Evolutionary conservation across 2,888 invertebrate genomes (phyloP).

Genomic region (Trissolcus brochymenae): DNA sequence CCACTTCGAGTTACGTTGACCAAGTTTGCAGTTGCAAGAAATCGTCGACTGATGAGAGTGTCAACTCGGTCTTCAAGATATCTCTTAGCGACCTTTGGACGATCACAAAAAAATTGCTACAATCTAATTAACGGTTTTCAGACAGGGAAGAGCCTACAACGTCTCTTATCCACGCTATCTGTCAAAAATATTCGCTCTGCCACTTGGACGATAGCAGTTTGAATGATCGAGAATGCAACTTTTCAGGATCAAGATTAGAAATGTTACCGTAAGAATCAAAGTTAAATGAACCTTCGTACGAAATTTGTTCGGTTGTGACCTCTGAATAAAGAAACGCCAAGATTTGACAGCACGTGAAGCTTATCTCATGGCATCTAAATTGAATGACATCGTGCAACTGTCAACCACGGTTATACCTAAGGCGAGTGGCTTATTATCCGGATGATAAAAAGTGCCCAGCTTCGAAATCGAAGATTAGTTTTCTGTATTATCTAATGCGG

Average conservation of each 20-base stretch:
- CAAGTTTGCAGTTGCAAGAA: conserved; percentile 36
- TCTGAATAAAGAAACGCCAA: neutral
- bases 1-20: conserved; percentile 16
- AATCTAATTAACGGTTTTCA: conserved; percentile 54
- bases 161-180: conserved; percentile 24
- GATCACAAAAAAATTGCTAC: conserved; percentile 31
- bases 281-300: too few species aligned
- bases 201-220: too few species aligned
- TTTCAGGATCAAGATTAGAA: too few species aligned
- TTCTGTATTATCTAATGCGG: conserved; percentile 31
- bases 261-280: too few species aligned
- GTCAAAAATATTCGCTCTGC: too few species aligned
- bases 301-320: too few species aligned
- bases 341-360: neutral
- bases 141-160: conserved; percentile 27
- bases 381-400: conserved; percentile 7
- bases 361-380: conserved; percentile 16
- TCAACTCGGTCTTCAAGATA: conserved; percentile 22
- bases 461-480: conserved; percentile 6
- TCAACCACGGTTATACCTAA: neutral
- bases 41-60: neutral
- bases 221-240: too few species aligned
- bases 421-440: neutral
- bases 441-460: conserved; percentile 4
- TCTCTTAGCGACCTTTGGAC: conserved; percentile 37